Base-by-base conservation (phyloP, 1,140 invertebrate genomes). In the Ectropis grisescens region DNA sequence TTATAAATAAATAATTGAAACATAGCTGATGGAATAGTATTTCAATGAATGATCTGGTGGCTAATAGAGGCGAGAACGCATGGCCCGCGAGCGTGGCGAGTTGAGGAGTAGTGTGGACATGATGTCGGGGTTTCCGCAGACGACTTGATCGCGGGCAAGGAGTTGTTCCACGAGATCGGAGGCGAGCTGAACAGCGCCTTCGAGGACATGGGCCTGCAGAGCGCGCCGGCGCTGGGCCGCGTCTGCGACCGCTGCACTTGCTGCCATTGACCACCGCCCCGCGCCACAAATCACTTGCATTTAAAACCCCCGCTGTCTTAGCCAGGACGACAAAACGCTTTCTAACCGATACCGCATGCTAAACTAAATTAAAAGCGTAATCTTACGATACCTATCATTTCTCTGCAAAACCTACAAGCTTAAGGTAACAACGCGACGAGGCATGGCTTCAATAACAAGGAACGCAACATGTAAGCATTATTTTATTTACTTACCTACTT, bases 131-230 rank as follows among this genome's bases (percentile, higher is more conserved):
- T 22, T 22, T 26, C 58, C 65, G 56, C 91, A 99, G 97, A 99
- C 91, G 97, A 99, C 82, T 87, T 98, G 84, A 93, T 99, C 82
- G 89, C 90, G 67, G 95, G 97, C 84, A 98, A 98, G 88, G 96
- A 98, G 86, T 91, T 95, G 84, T 98, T 95, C 90, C 97, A 97
- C 84, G 89, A 93, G 62, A 95, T 99, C 82, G 95, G 95, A 58
- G 96, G 97, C 84, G 97, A 98, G 82, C 87, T 99, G 87, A 96
- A 99, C 85, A 88, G 89, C 64, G 96, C 97, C 47, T 97, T 99
- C 87, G 88, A 92, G 68, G 96, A 98, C 83, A 87, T 98, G 70
- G 68, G 69, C 14, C 60, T 76, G 44, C 52, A 62, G 30, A 13
- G 50, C 11, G 29, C 36, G 35, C 45, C 41, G 11, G 16, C 31